Evolutionary conservation across 2,113 vertebrate species (phyloP).

Genomic region (Ginglymostoma cirratum): DNA sequence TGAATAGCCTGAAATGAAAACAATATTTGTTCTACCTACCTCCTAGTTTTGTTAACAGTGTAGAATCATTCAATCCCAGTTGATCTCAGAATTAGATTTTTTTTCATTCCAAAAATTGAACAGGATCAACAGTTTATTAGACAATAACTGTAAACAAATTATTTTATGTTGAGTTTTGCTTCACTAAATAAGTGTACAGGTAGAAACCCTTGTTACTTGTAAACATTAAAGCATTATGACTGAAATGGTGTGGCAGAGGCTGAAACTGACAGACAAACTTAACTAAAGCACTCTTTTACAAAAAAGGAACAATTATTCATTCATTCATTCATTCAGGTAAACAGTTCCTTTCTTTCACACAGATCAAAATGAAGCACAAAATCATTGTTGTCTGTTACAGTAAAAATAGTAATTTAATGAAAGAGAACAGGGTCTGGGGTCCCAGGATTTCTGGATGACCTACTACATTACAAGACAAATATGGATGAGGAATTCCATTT

Average conservation of each 20-base stretch:
- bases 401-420: background rate
- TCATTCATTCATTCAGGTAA: background rate
- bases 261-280: background rate
- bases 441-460: background rate
- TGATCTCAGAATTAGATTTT: background rate
- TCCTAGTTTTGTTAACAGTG: background rate
- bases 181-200: background rate
- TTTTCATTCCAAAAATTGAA: background rate
- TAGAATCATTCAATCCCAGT: background rate
- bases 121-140: background rate
- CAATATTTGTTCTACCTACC: background rate
- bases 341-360: background rate
- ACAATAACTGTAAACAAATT: background rate
- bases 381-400: background rate
- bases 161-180: background rate
- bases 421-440: background rate
- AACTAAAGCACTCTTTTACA: background rate
- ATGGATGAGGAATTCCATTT: background rate
- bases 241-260: background rate
- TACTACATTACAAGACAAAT: background rate
- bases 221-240: constrained; percentile 5
- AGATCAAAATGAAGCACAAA: background rate
- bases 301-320: background rate
- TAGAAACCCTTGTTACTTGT: background rate
- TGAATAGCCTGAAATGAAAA: background rate